Percentiles rank a stretch among this genome's conserved stretches.
These are phyloP conservation scores for Drosophila saltans DNA, from an alignment of 1,140 invertebrate genomes.

Conservation along the genomic window DNA sequence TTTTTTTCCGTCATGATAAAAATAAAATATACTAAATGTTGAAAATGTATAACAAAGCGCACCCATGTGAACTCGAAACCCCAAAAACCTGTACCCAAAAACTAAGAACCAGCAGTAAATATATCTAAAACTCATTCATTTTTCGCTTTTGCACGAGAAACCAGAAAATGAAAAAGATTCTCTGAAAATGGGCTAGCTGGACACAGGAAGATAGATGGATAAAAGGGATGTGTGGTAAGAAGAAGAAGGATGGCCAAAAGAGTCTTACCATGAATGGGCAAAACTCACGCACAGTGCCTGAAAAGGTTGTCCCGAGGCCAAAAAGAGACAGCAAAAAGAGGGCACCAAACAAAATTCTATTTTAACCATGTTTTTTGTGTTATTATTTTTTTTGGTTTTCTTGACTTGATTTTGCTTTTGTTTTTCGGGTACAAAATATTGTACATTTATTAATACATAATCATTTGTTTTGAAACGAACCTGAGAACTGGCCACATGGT, in stretches of 20 bases:
- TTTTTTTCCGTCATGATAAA: constrained; percentile 54
- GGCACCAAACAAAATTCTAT: constrained; percentile 56
- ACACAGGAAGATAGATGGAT: constrained; percentile 1
- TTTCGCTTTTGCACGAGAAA: constrained; percentile 6
- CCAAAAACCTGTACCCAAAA: constrained; percentile 52
- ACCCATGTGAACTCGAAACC: constrained; percentile 24
- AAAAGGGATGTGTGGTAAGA: not conserved
- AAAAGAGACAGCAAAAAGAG: not conserved
- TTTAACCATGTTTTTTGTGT: constrained; percentile 68
- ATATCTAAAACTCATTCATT: constrained; percentile 47
- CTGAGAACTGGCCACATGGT: constrained; percentile 63
- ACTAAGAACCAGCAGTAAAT: constrained; percentile 24
- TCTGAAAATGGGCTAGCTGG: constrained; percentile 33
- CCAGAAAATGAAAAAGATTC: constrained; percentile 48
- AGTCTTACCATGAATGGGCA: constrained; percentile 36
- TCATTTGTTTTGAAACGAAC: constrained; percentile 54
- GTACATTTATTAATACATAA: constrained; percentile 79
- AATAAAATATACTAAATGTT: constrained; percentile 45
- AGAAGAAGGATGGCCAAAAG: no score
- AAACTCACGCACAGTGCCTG: constrained; percentile 46
- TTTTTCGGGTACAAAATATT: constrained; percentile 51
- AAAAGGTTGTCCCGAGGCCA: constrained; percentile 3
- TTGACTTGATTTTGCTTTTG: constrained; percentile 12
- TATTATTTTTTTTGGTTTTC: constrained; percentile 48
- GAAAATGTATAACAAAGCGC: constrained; percentile 61